Evolutionary conservation across 2,888 invertebrate species (phyloP), one percentile per base, ranked within the genome.

Genomic region (Rhopalosiphum nymphaeae): DNA sequence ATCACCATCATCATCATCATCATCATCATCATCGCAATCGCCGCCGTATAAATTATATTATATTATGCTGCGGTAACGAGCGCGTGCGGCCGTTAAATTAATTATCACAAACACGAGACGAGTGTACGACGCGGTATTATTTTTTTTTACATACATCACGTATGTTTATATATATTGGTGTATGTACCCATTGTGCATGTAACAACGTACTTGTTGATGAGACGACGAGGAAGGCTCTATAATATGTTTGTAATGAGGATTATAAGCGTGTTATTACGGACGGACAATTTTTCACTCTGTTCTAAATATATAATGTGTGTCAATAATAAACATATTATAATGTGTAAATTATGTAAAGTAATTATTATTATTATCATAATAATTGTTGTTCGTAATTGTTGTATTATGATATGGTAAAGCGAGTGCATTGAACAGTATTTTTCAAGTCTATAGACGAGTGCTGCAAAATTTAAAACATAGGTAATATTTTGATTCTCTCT

Each of bases 71-170:
- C 29, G 21, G 91, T 88, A 88, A 67, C 93, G 89, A 78, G 78
- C 93, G 87, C 78, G 93, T 42, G 92, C 87, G 44, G n/a, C 87
- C 36, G 89, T 93, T 93, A 93, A 89, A 93, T 93, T 93, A 93
- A 93, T 93, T 93, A 93, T 93, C 78, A 49, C 44, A 61, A 44
- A 87, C 46, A 87, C 61, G 87, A 42, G 57, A 36, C 86, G n/a
- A n/a, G n/a, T n/a, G n/a, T n/a, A n/a, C n/a, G 92, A 53, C 53
- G 91, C 56, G 91, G 44, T 25, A n/a, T 26, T 25, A 13, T 46
- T 92, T 86, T n/a, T 61, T 86, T 46, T 46, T 90, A 25, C 78
- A 78, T n/a, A 78, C 78, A 42, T 78, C 78, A 36, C 36, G 21
- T 36, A 57, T 57, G 26, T 57, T 25, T 56, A 25, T 56, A 78